Evolutionary conservation across 2,888 invertebrate genomes (phyloP), one percentile per base, ranked within the genome.

Genomic region (Napeogenes sylphis): DNA sequence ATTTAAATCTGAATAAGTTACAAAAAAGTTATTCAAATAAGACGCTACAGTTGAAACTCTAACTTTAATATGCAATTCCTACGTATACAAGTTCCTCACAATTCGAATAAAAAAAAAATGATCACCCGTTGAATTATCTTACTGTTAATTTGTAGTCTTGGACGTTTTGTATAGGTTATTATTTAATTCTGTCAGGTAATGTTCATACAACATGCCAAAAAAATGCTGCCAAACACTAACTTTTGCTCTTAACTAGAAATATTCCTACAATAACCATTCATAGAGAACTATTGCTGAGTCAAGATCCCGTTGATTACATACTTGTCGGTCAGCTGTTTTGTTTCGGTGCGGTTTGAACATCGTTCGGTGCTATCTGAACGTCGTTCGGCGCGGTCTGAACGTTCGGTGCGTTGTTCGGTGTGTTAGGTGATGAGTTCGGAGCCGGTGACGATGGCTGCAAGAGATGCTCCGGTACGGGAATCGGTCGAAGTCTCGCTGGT

Each of bases 401-500:
- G 71, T 62, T 60, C 56, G 62, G 61, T 54, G 59, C 47, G 45
- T 62, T 42, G 51, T 64, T 59, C 21, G 61, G 61, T 55, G 64
- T 14, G 66, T 65, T 51, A 63, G 59, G 46, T 65, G 68, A 70
- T 62, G 64, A 65, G 63, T 69, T 64, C 56, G 73, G 71, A 54
- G 70, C 68, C 53, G 72, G 68, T 47, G 74, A 71, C 64, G 76
- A 61, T 59, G 73, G 72, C 71, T 70, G 74, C 81, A 95, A 90
- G 80, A 96, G 91, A 87, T 95, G 94, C 77, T 95, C 95, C 72
- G 95, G 94, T 71, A 96, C 93, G 60, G 96, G 94, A 73, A 96
- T 92, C 59, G 95, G 94, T 72, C 94, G 92, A 65, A 94, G 93
- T 67, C 96, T 92, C 10, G 95, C 93, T 60, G 95, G 94, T 74